Evolutionary conservation across 2,113 vertebrate species (phyloP), one percentile per base, ranked within the genome.

Genomic region (Cyprinodon brontotheroides): DNA sequence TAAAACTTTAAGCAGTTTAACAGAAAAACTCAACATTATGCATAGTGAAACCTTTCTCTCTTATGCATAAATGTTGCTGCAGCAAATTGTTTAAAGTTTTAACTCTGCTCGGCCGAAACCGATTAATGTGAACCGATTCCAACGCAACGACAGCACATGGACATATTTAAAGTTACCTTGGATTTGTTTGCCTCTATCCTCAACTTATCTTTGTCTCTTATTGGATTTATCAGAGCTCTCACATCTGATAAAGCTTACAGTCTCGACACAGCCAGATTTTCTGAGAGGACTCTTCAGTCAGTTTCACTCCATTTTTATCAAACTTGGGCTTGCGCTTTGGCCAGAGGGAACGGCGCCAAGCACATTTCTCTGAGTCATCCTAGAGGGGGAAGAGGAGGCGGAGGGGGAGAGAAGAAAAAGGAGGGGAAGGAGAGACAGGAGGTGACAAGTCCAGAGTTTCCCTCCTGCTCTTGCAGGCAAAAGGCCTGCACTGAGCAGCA

Each of bases 341-440:
- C 76, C 84, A 80, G 29, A 10, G 82, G 50, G 79, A 89, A 75
- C 14, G 0, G 60, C 77, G 89, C 89, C 91, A 86, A 93, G 91
- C 92, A 92, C 91, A 93, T 92, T 93, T 93, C 87, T 93, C 86
- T 94, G 93, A 94, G 86, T 94, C 93, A 94, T 93, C 90, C 71
- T 65, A 61, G 50, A 47, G 64, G 53, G 36, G 41, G 37, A 11
- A 50, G 37, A 68, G 70, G 60, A 61, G 68, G 17, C 61, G 36
- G 22, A 67, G 64, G 36, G 36, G 57, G 53, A 61, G 9, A 65
- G 70, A 59, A 48, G 72, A 50, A 11, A 68, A 36, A 53, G 60
- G 40, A 78, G 45, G 69, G 68, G 77, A 77, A 80, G 78, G 85
- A 87, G 74, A 82, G 79, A 80, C 83, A 86, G 77, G 83, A 84